Conservation (phyloP, 1,140 invertebrate species). For the Rhagoletis zephyria region DNA sequence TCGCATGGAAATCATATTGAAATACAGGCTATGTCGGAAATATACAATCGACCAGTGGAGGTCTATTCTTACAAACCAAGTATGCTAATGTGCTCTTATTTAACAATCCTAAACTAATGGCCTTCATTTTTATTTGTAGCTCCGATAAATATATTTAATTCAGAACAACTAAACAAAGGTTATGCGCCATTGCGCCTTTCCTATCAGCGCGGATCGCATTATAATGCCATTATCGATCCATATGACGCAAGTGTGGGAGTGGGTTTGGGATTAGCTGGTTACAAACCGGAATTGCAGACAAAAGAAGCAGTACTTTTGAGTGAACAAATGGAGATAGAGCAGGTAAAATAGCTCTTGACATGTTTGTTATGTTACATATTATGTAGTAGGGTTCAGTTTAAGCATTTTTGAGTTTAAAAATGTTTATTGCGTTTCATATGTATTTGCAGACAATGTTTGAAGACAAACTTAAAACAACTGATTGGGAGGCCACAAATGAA, state of each 20-base stretch:
- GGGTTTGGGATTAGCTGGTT: conserved; percentile 88
- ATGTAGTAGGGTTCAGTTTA: not conserved
- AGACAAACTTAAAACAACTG: conserved; percentile 91
- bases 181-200: conserved; percentile 90
- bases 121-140: conserved; percentile 75
- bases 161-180: conserved; percentile 80
- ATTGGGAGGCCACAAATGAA: conserved; percentile 95
- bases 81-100: conserved; percentile 70
- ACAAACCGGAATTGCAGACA: conserved; percentile 85
- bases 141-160: conserved; percentile 92
- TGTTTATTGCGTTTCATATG: not conserved
- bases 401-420: not conserved
- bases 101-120: not conserved
- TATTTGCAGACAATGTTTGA: conserved; percentile 84
- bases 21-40: conserved; percentile 93
- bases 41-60: conserved; percentile 94
- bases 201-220: conserved; percentile 92
- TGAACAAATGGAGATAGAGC: conserved; percentile 90
- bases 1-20: conserved; percentile 95
- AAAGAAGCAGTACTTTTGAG: conserved; percentile 86
- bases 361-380: not conserved
- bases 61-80: conserved; percentile 91
- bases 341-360: conserved; percentile 69
- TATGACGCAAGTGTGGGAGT: conserved; percentile 89
- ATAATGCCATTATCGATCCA: conserved; percentile 93